A percentile compares a stretch with the other conserved stretches of the same genome.
Evolutionary conservation across 2,797 vertebrate species (phyloP).

Genomic region (Dermochelys coriacea): DNA sequence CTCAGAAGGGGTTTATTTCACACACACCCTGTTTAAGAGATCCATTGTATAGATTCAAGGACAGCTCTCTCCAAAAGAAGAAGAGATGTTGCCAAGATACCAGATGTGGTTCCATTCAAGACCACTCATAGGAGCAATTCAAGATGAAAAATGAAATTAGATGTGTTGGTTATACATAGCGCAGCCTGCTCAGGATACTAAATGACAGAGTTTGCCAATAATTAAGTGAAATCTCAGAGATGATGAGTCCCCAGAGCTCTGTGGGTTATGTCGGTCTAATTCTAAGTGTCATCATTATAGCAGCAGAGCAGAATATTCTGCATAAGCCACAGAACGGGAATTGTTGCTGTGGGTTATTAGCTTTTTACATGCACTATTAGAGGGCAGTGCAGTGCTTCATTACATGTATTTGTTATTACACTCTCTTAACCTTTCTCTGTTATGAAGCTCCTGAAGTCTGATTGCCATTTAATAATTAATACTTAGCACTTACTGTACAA

Average conservation of each 20-base stretch:
- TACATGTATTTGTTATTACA: slow-evolving; percentile 42
- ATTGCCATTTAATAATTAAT: slow-evolving; percentile 69
- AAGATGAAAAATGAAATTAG: slow-evolving; percentile 79
- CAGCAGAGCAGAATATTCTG: slow-evolving; percentile 67
- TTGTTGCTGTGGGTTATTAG: slow-evolving; percentile 57
- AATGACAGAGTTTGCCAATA: slow-evolving; percentile 80
- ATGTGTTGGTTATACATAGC: slow-evolving; percentile 76
- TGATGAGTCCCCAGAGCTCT: slow-evolving; percentile 76
- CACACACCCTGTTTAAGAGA: slow-evolving; percentile 14
- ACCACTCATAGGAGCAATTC: slow-evolving; percentile 78
- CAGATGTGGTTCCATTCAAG: slow-evolving; percentile 75
- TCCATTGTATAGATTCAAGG: slow-evolving; percentile 73
- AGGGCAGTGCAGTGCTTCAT: slow-evolving; percentile 52
- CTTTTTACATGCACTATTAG: slow-evolving; percentile 45
- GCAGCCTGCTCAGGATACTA: slow-evolving; percentile 73
- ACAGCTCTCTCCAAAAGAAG: slow-evolving; percentile 63
- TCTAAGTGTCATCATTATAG: slow-evolving; percentile 77
- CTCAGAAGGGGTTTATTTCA: background rate
- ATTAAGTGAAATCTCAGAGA: slow-evolving; percentile 78
- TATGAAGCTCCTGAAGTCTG: slow-evolving; percentile 65
- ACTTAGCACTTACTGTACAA: slow-evolving; percentile 45
- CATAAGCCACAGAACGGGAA: slow-evolving; percentile 57
- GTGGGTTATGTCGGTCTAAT: slow-evolving; percentile 72
- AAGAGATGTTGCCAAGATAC: slow-evolving; percentile 75
- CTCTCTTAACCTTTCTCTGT: slow-evolving; percentile 61